Conservation (phyloP, 2,797 vertebrate genomes). For the Epinephelus coioides region DNA sequence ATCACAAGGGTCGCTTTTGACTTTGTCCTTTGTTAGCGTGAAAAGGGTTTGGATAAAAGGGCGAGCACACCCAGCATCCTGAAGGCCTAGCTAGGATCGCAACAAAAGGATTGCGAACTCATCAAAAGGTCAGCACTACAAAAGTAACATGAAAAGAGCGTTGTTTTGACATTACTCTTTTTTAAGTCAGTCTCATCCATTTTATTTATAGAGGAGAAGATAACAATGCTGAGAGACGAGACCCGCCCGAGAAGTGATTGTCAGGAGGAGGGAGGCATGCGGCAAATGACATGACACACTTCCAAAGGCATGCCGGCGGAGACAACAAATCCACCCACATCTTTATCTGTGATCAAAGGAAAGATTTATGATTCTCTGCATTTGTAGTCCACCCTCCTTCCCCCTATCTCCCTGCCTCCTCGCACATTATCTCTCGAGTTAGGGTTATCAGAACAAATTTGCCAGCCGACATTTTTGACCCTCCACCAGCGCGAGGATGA, state of each 20-base stretch:
- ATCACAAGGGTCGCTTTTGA: conserved; percentile 59
- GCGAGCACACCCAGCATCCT: conserved; percentile 1
- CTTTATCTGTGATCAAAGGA: conserved; percentile 76
- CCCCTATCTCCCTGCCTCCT: conserved; percentile 37
- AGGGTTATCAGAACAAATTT: conserved; percentile 72
- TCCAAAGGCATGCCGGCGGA: conserved; percentile 62
- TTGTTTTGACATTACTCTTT: conserved; percentile 64
- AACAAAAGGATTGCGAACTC: conserved; percentile 38
- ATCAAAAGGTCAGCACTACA: conserved; percentile 57
- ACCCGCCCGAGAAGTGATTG: conserved; percentile 61
- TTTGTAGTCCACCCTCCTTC: conserved; percentile 57
- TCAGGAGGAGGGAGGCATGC: conserved; percentile 65
- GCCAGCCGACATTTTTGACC: conserved; percentile 64
- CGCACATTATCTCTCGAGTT: conserved; percentile 69
- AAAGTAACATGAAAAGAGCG: conserved; percentile 48
- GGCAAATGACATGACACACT: conserved; percentile 72
- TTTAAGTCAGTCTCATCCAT: conserved; percentile 49
- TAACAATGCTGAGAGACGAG: conserved; percentile 61
- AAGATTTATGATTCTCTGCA: conserved; percentile 70
- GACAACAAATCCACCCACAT: conserved; percentile 75
- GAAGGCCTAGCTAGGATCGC: conserved; percentile 17
- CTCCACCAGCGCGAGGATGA: conserved; percentile 57
- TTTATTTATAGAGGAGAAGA: conserved; percentile 57
- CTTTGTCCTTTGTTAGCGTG: conserved; percentile 36
- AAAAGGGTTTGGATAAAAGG: conserved; percentile 41